Evolutionary conservation across 2,113 vertebrate species (phyloP).

Genomic region (Microcebus ravelobensis): DNA sequence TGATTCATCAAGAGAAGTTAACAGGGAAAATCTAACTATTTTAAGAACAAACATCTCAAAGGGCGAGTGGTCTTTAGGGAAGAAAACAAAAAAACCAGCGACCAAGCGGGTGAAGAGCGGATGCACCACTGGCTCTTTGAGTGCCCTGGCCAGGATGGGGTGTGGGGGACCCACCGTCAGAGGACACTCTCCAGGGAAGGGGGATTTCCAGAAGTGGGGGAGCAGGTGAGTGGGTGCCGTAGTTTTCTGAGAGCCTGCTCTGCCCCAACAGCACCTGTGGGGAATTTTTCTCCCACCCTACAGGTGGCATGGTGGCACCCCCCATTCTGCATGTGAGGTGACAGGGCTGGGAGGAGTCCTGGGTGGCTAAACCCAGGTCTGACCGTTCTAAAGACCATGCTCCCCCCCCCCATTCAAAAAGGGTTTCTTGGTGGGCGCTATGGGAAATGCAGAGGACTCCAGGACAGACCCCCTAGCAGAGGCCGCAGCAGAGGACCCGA

Average conservation of each 20-base stretch:
- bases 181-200: background rate
- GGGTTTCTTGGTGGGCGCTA: background rate
- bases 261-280: background rate
- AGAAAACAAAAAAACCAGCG: background rate
- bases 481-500: background rate
- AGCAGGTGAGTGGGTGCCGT: no score
- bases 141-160: fast-evolving
- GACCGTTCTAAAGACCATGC: background rate
- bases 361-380: background rate
- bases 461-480: background rate
- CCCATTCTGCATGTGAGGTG: background rate
- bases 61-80: background rate
- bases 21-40: background rate
- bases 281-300: background rate
- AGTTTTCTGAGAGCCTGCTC: background rate
- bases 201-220: background rate
- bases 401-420: background rate
- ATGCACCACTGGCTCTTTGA: background rate
- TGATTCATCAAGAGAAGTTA: background rate
- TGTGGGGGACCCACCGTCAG: background rate
- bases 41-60: background rate
- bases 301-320: background rate
- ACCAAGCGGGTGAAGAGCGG: background rate
- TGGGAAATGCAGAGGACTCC: background rate
- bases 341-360: background rate